Percentiles rank a stretch among this genome's conserved stretches.
These are phyloP conservation scores for Sebastes diploproa DNA, from an alignment of 2,797 vertebrate species.

Conservation along the genomic window DNA sequence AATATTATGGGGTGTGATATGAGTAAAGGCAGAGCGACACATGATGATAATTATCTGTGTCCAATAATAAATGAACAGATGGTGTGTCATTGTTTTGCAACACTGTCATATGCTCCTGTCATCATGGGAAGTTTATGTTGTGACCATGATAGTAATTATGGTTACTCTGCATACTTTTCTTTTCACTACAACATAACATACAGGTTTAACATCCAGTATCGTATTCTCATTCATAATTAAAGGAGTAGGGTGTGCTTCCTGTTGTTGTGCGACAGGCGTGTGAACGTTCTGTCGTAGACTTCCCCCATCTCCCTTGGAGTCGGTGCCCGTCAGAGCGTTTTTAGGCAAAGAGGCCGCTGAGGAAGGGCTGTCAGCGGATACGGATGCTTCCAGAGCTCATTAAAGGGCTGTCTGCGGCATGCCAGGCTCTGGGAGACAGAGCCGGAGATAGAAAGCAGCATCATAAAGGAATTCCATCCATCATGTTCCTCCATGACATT, in stretches of 20 bases:
- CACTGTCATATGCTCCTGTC: conserved; percentile 1
- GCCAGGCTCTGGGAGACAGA: conserved; percentile 72
- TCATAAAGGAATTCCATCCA: conserved; percentile 81
- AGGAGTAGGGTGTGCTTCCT: conserved; percentile 7
- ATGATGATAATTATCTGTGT: neutral
- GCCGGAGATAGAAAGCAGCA: conserved; percentile 72
- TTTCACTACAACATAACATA: neutral
- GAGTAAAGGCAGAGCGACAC: neutral
- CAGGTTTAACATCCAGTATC: conserved; percentile 1
- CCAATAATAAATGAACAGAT: neutral
- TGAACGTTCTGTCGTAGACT: conserved; percentile 29
- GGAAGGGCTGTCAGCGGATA: conserved; percentile 74
- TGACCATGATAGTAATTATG: neutral
- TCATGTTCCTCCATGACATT: conserved; percentile 76
- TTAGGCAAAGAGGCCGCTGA: conserved; percentile 66
- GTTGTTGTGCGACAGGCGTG: conserved; percentile 11
- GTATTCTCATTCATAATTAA: conserved; percentile 37
- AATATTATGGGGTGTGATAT: neutral
- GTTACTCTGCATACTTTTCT: neutral
- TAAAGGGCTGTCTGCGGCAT: conserved; percentile 74
- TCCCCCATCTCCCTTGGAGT: conserved; percentile 31
- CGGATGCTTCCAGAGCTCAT: conserved; percentile 78
- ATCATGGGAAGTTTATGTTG: neutral
- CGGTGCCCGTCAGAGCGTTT: conserved; percentile 50
- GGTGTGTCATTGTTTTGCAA: neutral